Conservation (phyloP, 2,888 invertebrate species). For the Drosophila niveifrons region DNA sequence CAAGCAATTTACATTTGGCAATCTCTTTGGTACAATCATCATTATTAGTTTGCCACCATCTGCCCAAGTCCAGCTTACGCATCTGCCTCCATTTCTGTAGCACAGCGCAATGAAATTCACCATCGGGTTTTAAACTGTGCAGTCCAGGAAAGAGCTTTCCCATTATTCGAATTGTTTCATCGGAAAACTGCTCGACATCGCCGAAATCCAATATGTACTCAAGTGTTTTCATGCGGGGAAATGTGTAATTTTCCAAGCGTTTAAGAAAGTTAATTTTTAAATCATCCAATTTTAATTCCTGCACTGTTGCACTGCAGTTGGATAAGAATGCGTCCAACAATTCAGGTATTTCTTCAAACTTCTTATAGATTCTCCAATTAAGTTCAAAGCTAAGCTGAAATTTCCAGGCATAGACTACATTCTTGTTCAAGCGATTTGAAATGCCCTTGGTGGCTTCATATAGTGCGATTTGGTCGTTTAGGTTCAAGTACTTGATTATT, state of each 20-base stretch:
- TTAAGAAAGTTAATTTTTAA: background rate
- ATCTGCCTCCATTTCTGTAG: constrained; percentile 10
- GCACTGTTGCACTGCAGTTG: background rate
- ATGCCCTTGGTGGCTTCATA: constrained; percentile 26
- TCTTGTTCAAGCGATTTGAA: background rate
- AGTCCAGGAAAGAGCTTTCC: constrained; percentile 3
- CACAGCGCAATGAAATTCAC: background rate
- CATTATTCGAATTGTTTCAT: background rate
- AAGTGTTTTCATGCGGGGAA: constrained; percentile 11
- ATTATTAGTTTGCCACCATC: too few relatives aligned
- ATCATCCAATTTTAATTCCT: too few relatives aligned
- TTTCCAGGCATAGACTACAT: constrained; percentile 29
- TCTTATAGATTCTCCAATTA: background rate
- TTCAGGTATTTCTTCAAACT: background rate
- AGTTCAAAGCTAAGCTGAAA: background rate
- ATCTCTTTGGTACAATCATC: fast-evolving
- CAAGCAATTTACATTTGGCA: background rate
- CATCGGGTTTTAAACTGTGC: background rate
- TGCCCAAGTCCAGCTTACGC: constrained; percentile 18
- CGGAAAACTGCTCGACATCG: too few relatives aligned
- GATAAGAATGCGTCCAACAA: constrained; percentile 16
- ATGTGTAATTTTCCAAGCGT: constrained; percentile 10
- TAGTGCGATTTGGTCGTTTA: constrained; percentile 29
- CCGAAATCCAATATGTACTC: constrained; percentile 6
- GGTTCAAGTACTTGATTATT: constrained; percentile 21